Percentiles rank a stretch among this genome's conserved stretches.
Conservation (phyloP, 2,113 vertebrate genomes). For the Solea solea region DNA sequence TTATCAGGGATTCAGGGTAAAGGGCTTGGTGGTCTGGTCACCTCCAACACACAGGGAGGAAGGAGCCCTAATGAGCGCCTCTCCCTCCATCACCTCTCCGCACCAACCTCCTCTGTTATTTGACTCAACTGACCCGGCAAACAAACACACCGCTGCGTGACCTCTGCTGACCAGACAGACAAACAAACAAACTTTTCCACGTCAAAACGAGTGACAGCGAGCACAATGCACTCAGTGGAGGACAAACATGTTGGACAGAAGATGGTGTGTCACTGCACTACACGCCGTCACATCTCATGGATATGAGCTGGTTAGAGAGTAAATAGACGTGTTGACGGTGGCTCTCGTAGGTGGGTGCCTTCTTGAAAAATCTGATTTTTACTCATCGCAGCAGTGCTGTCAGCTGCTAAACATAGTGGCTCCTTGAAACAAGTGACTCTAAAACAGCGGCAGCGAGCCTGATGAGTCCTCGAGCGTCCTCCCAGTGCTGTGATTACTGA, state of each 20-base stretch:
- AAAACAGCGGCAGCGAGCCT: slow-evolving; percentile 69
- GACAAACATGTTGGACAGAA: slow-evolving; percentile 50
- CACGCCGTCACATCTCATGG: background rate
- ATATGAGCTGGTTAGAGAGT: slow-evolving; percentile 10
- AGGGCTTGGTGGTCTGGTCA: slow-evolving; percentile 75
- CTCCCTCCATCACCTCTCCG: slow-evolving; percentile 47
- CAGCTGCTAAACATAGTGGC: slow-evolving; percentile 63
- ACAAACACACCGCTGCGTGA: slow-evolving; percentile 68
- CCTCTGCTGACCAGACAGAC: slow-evolving; percentile 77
- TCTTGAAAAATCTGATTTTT: slow-evolving; percentile 53
- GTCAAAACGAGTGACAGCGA: slow-evolving; percentile 61
- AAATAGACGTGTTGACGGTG: slow-evolving; percentile 50
- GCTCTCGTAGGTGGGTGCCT: slow-evolving; percentile 31
- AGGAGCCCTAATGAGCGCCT: slow-evolving; percentile 45
- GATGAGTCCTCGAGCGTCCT: slow-evolving; percentile 79
- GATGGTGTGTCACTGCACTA: slow-evolving; percentile 16
- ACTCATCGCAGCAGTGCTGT: slow-evolving; percentile 24
- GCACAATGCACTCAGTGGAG: slow-evolving; percentile 40
- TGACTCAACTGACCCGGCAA: slow-evolving; percentile 73
- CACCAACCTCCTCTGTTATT: slow-evolving; percentile 53
- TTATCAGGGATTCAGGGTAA: slow-evolving; percentile 74
- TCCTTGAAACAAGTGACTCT: slow-evolving; percentile 73
- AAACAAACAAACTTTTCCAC: slow-evolving; percentile 74
- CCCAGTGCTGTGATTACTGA: slow-evolving; percentile 81
- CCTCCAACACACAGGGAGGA: slow-evolving; percentile 57